These are phyloP conservation scores for Sebastes itinus DNA, from an alignment of 2,797 vertebrate species.

Conservation along the genomic window DNA sequence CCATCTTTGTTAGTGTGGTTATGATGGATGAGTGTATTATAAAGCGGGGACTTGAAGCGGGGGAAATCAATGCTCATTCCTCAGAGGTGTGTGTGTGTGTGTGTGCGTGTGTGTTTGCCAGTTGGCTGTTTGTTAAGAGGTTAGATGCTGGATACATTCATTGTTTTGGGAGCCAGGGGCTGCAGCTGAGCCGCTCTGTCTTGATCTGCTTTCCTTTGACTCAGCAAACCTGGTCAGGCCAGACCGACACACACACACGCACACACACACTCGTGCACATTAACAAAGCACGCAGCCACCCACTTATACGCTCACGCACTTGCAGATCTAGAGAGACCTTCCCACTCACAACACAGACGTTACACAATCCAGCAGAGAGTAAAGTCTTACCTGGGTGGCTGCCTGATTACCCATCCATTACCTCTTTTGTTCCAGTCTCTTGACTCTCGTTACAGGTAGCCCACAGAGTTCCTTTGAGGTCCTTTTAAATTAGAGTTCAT, in stretches of 20 bases:
- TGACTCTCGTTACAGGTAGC: background rate
- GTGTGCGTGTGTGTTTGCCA: constrained; percentile 34
- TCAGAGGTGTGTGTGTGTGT: constrained; percentile 50
- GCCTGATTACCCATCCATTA: constrained; percentile 43
- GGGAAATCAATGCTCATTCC: constrained; percentile 76
- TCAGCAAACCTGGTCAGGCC: constrained; percentile 65
- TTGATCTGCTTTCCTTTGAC: constrained; percentile 76
- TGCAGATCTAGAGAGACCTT: constrained; percentile 25
- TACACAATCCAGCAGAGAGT: constrained; percentile 53
- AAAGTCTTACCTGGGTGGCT: constrained; percentile 24
- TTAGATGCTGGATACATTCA: constrained; percentile 67
- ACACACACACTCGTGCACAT: background rate
- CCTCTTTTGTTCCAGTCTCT: constrained; percentile 15
- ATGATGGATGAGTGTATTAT: constrained; percentile 77
- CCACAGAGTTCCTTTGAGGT: background rate
- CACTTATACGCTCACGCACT: constrained; percentile 14
- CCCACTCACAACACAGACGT: constrained; percentile 53
- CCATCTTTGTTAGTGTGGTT: constrained; percentile 59
- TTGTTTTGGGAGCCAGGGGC: constrained; percentile 72
- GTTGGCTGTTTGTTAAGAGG: constrained; percentile 64
- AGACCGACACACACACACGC: constrained; percentile 32
- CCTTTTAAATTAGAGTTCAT: background rate
- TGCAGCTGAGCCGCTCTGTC: constrained; percentile 62
- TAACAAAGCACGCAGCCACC: constrained; percentile 20
- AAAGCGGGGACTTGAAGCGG: constrained; percentile 52